These are phyloP conservation scores for Magallana angulata DNA, from an alignment of 1,140 invertebrate species.

Conservation along the genomic window DNA sequence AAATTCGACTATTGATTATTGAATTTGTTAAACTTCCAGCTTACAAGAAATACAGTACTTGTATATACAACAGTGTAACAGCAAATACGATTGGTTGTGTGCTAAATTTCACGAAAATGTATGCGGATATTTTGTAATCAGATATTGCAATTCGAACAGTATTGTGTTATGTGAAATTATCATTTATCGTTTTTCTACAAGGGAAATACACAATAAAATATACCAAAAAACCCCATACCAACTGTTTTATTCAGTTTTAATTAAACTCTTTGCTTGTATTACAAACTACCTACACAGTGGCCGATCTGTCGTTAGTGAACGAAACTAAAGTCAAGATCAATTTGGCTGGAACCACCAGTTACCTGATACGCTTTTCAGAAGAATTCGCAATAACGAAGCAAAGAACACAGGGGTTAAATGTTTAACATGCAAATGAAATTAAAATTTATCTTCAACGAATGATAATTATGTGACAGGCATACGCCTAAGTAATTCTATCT, in stretches of 20 bases:
- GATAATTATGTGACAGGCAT: neutral
- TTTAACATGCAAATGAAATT: slow-evolving; percentile 22
- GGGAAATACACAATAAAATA: neutral
- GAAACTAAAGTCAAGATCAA: too few species aligned
- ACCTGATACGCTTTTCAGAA: neutral
- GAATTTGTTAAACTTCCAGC: neutral
- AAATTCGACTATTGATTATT: neutral
- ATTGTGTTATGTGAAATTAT: neutral
- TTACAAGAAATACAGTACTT: neutral
- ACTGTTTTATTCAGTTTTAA: too few species aligned
- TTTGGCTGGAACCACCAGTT: neutral
- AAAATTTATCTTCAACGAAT: neutral
- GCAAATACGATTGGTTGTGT: neutral
- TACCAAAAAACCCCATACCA: too few species aligned
- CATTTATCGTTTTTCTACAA: neutral
- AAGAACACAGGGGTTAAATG: neutral
- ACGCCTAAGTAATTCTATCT: neutral
- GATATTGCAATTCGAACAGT: slow-evolving; percentile 3
- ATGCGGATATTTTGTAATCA: slow-evolving; percentile 9
- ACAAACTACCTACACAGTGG: too few species aligned
- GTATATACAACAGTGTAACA: neutral
- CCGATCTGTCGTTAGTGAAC: too few species aligned
- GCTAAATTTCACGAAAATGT: neutral
- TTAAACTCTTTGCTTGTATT: too few species aligned
- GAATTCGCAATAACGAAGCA: neutral